Percentiles rank a stretch among this genome's conserved stretches.
Evolutionary conservation across 1,140 invertebrate species (phyloP).

Genomic region (Wasmannia auropunctata): DNA sequence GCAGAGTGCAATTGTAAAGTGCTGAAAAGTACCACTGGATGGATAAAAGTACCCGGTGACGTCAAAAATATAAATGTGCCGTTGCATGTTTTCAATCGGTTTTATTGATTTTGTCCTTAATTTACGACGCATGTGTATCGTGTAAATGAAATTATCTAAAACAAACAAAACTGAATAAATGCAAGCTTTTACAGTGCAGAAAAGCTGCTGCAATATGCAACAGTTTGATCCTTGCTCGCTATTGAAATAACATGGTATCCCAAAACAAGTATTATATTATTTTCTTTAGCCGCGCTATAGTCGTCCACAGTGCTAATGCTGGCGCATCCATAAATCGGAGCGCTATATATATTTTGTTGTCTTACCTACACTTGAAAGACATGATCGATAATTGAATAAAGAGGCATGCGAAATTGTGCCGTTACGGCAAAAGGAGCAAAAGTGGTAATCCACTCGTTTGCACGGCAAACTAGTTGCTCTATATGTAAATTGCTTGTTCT

Average conservation of each 20-base stretch:
- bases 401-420: constrained; percentile 31
- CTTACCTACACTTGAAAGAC: not conserved
- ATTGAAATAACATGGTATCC: not conserved
- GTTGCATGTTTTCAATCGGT: not conserved
- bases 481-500: constrained; percentile 66
- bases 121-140: not conserved
- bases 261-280: not conserved
- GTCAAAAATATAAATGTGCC: not conserved
- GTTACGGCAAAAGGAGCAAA: constrained; percentile 39
- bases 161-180: not conserved
- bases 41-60: not conserved
- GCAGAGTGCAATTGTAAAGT: constrained; percentile 2
- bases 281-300: not conserved
- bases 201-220: not conserved
- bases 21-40: not conserved
- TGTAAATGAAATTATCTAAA: constrained; percentile 19
- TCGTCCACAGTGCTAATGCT: not conserved
- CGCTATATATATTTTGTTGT: not conserved
- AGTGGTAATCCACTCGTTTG: constrained; percentile 57
- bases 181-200: not conserved
- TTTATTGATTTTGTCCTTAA: constrained; percentile 25
- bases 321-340: not conserved
- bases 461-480: constrained; percentile 60
- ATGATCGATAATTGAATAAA: constrained; percentile 56
- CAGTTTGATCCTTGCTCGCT: not conserved